Evolutionary conservation across 1,140 invertebrate genomes (phyloP).

Genomic region (Hydropsyche tenuis): DNA sequence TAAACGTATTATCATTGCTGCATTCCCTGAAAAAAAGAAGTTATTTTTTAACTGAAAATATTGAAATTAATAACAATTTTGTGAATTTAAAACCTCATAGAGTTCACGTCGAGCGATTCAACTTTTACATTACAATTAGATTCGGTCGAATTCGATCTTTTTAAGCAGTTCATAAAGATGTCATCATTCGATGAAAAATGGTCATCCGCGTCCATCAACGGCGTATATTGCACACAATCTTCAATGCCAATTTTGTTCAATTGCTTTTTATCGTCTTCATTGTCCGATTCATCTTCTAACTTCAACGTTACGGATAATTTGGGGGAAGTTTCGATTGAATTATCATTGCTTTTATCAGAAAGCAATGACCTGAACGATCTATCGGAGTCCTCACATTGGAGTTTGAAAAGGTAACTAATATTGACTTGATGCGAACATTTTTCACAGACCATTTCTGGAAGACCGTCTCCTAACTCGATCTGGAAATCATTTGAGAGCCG

Average conservation of each 20-base stretch:
- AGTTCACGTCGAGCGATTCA: not conserved
- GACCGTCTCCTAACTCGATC: constrained; percentile 36
- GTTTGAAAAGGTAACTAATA: constrained; percentile 30
- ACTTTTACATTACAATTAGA: not conserved
- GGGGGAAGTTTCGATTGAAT: not conserved
- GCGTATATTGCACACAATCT: not conserved
- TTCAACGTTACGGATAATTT: constrained; percentile 10
- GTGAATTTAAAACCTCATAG: not conserved
- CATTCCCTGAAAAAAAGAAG: not conserved
- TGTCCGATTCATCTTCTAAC: constrained; percentile 2
- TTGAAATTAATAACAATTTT: not conserved
- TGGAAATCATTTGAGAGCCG: not conserved
- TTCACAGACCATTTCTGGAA: constrained; percentile 36
- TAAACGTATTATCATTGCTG: too few relatives aligned
- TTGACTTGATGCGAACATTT: constrained; percentile 30
- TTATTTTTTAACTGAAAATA: not conserved
- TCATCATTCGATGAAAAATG: not conserved
- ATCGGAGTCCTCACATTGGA: constrained; percentile 38
- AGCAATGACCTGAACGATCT: constrained; percentile 30
- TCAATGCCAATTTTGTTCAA: not conserved
- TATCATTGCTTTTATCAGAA: not conserved
- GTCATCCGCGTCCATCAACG: not conserved
- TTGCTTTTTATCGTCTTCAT: constrained; percentile 9
- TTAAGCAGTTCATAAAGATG: not conserved
- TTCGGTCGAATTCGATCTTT: not conserved